Evolutionary conservation across 2,888 invertebrate genomes (phyloP).

Genomic region (Trachelus stipa): DNA sequence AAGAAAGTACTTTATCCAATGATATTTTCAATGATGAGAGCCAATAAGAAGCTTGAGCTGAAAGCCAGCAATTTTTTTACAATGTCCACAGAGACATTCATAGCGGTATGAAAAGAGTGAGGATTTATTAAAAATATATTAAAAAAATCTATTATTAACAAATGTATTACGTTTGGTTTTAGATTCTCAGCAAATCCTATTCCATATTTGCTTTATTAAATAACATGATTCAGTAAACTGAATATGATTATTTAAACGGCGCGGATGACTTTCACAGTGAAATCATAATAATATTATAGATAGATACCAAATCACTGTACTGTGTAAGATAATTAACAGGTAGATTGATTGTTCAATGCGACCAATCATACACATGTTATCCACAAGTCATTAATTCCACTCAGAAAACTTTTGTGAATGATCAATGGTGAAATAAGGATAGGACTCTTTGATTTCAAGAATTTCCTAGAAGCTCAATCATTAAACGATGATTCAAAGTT

Average conservation of each 20-base stretch:
- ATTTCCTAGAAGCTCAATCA: neutral
- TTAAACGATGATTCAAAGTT: neutral
- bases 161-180: constrained; percentile 8
- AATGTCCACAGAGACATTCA: constrained; percentile 47
- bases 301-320: neutral
- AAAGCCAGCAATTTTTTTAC: constrained; percentile 47
- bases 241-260: neutral
- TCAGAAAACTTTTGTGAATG: neutral
- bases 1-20: constrained; percentile 25
- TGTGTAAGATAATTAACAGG: neutral
- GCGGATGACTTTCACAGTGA: neutral
- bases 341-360: neutral
- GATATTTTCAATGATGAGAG: constrained; percentile 40
- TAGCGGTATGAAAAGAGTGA: constrained; percentile 30
- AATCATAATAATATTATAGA: neutral
- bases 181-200: constrained; percentile 49
- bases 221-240: neutral
- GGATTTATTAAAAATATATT: neutral
- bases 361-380: neutral
- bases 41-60: constrained; percentile 36
- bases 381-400: neutral
- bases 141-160: neutral
- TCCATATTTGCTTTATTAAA: constrained; percentile 45
- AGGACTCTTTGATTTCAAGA: neutral
- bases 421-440: neutral